phyloP scores from a whole-genome alignment of 2,888 invertebrate genomes.

The Maniola hyperantus region DNA sequence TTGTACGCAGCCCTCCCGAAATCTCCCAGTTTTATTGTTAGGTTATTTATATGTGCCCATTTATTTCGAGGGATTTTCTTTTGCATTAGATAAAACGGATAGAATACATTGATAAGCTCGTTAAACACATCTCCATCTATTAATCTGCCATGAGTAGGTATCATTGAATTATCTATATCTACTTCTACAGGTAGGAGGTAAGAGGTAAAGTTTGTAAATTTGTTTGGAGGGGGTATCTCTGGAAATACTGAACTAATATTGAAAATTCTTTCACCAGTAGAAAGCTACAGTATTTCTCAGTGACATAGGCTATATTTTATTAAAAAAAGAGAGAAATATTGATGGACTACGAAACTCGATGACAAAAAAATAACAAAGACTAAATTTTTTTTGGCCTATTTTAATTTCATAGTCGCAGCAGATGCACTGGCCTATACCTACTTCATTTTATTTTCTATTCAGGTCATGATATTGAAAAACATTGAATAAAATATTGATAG shows the following conservation, averaged over 20 bases:
- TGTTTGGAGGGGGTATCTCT: too few species aligned
- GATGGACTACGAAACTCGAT: too few species aligned
- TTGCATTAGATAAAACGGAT: constrained; percentile 1
- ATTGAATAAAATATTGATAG: constrained; percentile 14
- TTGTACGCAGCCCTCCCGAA: constrained; percentile 57
- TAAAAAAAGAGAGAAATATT: too few species aligned
- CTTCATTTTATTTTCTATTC: constrained; percentile 12
- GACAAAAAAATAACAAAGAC: too few species aligned
- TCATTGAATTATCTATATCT: too few species aligned
- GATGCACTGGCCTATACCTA: too few species aligned
- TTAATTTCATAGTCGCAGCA: neutral
- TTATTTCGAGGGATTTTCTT: constrained; percentile 20
- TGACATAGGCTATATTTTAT: too few species aligned
- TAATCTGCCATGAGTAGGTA: neutral
- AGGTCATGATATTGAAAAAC: constrained; percentile 15
- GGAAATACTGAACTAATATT: too few species aligned
- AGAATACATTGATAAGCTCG: neutral
- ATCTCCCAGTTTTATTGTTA: constrained; percentile 63
- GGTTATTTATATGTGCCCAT: constrained; percentile 49
- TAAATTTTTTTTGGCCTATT: neutral
- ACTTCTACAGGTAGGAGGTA: too few species aligned
- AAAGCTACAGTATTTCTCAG: too few species aligned
- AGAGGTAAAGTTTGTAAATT: too few species aligned
- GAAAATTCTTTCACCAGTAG: too few species aligned
- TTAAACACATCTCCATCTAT: neutral